Evolutionary conservation across 2,113 vertebrate genomes (phyloP), one percentile per base, ranked within the genome.

Genomic region (Ammodytes marinus): DNA sequence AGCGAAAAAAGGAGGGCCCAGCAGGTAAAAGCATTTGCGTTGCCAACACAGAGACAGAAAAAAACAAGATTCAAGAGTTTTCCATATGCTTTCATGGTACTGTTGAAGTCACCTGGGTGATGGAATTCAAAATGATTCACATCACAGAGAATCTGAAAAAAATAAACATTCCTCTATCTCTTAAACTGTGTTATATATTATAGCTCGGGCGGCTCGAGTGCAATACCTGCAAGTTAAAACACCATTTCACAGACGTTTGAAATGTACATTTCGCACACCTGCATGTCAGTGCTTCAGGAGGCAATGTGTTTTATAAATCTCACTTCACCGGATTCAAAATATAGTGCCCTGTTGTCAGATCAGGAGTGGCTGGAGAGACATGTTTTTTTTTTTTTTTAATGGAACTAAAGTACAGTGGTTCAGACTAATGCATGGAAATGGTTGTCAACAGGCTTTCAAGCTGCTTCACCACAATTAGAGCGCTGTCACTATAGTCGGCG

Each of bases 381-480:
- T 79, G 27, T 27, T 27, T 27, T 27, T 27, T 27, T 27, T 27
- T 27, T 74, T 84, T 77, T 91, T 83, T 92, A 94, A 92, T 93
- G 93, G 91, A 89, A 88, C 88, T 88, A 88, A 91, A 94, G 93
- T 86, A 93, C 89, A 89, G 83, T 65, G 78, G 83, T 86, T 92
- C 86, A 86, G 83, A 68, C 92, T 92, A 92, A 94, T 91, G 92
- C 84, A 85, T 91, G 79, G 75, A 88, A 93, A 91, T 88, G 86
- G 91, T 73, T 89, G 92, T 92, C 87, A 90, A 92, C 88, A 92
- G 88, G 87, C 92, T 94, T 93, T 93, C 89, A 93, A 27, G 89
- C 86, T 71, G 80, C 85, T 77, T 77, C 82, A 70, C 86, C 85
- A 90, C 86, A 93, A 91, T 92, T 89, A 92, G 89, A 88, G 87